These are phyloP conservation scores for Trachymyrmex septentrionalis DNA, from an alignment of 1,140 invertebrate genomes.

Conservation along the genomic window DNA sequence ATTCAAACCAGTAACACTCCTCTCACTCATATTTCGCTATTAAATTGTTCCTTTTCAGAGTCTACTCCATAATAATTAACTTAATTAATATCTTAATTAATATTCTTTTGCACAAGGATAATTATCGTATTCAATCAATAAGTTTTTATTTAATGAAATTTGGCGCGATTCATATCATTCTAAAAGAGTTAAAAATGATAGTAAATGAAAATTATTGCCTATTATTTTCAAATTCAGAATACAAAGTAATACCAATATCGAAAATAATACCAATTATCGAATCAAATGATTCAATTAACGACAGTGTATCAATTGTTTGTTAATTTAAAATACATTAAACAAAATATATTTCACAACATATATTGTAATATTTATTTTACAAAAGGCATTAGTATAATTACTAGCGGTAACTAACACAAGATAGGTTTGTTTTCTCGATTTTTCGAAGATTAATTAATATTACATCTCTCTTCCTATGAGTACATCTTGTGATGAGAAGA, in stretches of 20 bases:
- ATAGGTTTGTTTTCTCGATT: neutral
- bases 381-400: neutral
- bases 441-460: neutral
- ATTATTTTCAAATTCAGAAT: constrained; percentile 13
- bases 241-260: neutral
- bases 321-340: neutral
- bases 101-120: neutral
- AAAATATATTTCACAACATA: constrained; percentile 1
- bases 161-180: neutral
- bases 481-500: neutral
- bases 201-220: neutral
- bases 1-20: constrained; percentile 12
- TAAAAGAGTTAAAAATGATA: neutral
- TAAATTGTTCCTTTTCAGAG: neutral
- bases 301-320: neutral
- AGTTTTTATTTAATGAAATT: neutral
- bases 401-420: neutral
- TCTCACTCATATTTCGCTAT: neutral
- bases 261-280: neutral
- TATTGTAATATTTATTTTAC: neutral
- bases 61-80: neutral
- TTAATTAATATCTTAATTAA: constrained; percentile 39
- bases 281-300: neutral
- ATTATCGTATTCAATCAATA: neutral
- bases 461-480: neutral